These are phyloP conservation scores for Connochaetes taurinus DNA, from an alignment of 2,113 vertebrate species.

Conservation along the genomic window DNA sequence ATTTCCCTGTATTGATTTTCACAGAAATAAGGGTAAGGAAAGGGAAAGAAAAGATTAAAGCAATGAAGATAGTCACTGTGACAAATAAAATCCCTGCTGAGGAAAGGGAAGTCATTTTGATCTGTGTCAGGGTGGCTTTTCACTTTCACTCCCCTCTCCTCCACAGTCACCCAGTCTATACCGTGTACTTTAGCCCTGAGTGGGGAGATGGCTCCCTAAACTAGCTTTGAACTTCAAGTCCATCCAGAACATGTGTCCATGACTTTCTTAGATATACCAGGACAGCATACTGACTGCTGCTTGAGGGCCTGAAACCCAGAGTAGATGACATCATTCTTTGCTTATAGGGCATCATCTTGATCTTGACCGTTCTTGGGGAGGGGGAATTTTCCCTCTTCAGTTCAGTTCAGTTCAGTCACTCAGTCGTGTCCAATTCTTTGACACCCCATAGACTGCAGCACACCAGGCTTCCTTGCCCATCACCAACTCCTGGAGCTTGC, in stretches of 20 bases:
- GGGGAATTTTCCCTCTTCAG: not conserved
- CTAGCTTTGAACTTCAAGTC: not conserved
- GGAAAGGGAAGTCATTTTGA: not conserved
- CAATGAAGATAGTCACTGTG: not conserved
- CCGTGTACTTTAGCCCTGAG: not conserved
- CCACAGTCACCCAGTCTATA: not conserved
- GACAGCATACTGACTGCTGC: not conserved
- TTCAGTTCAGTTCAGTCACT: not conserved
- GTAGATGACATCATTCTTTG: not conserved
- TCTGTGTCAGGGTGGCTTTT: not conserved
- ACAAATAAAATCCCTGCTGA: not conserved
- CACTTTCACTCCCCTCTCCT: not conserved
- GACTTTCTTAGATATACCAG: not conserved
- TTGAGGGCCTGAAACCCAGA: not conserved
- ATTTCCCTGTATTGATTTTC: not conserved
- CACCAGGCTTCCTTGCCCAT: not conserved
- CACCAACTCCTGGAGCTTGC: not conserved
- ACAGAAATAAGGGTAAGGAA: not conserved
- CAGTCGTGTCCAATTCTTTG: accelerated
- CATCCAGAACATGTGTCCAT: not conserved
- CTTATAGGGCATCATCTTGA: not conserved
- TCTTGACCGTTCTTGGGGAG: not conserved
- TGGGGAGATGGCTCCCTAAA: not conserved
- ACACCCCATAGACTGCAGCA: not conserved
- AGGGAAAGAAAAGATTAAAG: not conserved